Evolutionary conservation across 2,888 invertebrate genomes (phyloP).

Genomic region (Hydroisotoma schaefferi): DNA sequence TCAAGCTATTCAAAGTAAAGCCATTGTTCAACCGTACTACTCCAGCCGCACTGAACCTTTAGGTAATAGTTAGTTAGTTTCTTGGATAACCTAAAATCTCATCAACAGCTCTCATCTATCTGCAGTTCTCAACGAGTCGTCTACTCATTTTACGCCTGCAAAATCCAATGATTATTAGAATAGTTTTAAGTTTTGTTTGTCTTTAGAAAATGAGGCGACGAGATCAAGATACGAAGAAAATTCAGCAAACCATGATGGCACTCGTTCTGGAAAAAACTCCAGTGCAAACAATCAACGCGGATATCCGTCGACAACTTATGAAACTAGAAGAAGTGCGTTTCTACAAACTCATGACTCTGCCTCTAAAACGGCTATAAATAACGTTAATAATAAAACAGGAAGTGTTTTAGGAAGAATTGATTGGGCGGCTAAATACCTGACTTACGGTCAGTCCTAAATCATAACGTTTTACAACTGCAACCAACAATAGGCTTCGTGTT

Average conservation of each 20-base stretch:
- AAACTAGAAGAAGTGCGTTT: constrained; percentile 38
- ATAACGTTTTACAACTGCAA: too few species aligned
- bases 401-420: constrained; percentile 40
- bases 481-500: not conserved
- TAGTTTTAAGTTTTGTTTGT: not conserved
- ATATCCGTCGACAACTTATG: constrained; percentile 40
- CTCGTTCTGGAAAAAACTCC: constrained; percentile 7
- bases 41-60: not conserved
- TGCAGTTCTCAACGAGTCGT: too few species aligned
- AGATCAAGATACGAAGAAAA: not conserved
- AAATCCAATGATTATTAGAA: too few species aligned
- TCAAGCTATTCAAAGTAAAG: too few species aligned
- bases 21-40: not conserved
- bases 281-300: constrained; percentile 9
- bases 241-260: not conserved
- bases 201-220: not conserved
- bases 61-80: not conserved
- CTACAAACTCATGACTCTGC: constrained; percentile 31
- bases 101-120: too few species aligned
- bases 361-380: constrained; percentile 25
- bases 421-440: constrained; percentile 46
- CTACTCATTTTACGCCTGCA: too few species aligned
- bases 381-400: constrained; percentile 29
- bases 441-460: constrained; percentile 43
- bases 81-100: too few species aligned